These are phyloP conservation scores for Atta cephalotes DNA, from an alignment of 1,140 invertebrate genomes.

Conservation along the genomic window DNA sequence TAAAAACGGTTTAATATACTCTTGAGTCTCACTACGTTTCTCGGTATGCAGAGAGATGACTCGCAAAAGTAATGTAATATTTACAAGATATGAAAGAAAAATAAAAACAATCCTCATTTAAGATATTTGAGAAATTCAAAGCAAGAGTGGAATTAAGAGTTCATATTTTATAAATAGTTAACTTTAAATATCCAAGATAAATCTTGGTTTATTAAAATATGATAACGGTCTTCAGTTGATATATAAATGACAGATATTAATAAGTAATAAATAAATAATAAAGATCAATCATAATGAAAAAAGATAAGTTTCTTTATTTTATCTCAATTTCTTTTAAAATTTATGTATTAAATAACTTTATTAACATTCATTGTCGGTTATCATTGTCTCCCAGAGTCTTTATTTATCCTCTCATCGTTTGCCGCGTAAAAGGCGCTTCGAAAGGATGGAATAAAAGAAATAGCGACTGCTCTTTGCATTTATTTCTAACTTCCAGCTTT, in stretches of 20 bases:
- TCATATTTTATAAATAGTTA: neutral
- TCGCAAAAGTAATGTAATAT: neutral
- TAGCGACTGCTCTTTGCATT: slow-evolving; percentile 51
- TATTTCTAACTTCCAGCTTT: slow-evolving; percentile 51
- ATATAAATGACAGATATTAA: neutral
- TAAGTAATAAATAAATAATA: neutral
- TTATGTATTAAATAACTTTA: slow-evolving; percentile 5
- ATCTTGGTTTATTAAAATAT: neutral
- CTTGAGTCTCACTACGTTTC: neutral
- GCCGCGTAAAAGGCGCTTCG: neutral
- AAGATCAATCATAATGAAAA: neutral
- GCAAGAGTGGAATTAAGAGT: neutral
- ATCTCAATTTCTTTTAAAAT: neutral
- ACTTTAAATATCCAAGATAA: neutral
- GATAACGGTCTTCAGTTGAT: neutral
- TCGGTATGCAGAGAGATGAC: neutral
- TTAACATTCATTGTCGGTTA: neutral
- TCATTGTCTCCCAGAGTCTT: neutral
- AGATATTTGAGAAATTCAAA: neutral
- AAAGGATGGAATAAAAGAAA: slow-evolving; percentile 31
- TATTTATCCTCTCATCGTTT: slow-evolving; percentile 15
- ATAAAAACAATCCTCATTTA: neutral
- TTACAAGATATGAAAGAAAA: neutral
- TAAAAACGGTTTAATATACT: neutral
- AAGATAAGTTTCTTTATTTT: neutral